phyloP scores from a whole-genome alignment of 2,888 invertebrate species.

The Corbicula japonica region DNA sequence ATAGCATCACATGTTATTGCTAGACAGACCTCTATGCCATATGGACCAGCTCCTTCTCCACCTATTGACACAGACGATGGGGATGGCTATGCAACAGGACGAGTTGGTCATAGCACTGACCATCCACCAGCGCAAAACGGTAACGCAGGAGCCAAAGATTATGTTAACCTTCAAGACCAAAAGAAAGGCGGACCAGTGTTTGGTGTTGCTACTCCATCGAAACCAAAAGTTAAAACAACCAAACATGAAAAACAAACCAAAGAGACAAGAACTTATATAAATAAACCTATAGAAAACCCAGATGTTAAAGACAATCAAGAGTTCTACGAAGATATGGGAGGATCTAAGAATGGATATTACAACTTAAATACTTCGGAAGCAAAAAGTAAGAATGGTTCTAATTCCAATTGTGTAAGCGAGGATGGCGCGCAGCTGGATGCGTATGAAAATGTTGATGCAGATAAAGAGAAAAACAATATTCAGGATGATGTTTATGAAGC shows the following conservation, averaged over 20 bases:
- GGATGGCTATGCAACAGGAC: neutral
- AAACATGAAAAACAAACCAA: neutral
- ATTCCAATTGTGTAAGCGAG: too few species aligned
- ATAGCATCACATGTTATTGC: neutral
- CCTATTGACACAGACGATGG: neutral
- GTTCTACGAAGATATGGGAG: too few species aligned
- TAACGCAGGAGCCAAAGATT: neutral
- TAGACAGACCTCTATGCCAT: conserved; percentile 5
- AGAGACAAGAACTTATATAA: too few species aligned
- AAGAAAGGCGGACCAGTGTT: neutral
- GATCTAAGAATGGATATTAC: too few species aligned
- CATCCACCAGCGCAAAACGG: neutral
- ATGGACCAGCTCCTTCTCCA: neutral
- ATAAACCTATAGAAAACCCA: too few species aligned
- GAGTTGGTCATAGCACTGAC: neutral
- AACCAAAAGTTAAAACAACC: neutral
- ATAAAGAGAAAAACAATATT: too few species aligned
- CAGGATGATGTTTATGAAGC: conserved; percentile 15
- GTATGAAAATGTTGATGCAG: conserved; percentile 6
- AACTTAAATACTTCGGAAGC: too few species aligned
- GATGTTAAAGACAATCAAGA: too few species aligned
- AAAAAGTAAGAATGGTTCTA: too few species aligned
- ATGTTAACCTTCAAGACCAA: neutral
- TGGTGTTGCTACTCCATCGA: neutral
- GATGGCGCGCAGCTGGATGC: neutral